phyloP scores from a whole-genome alignment of 2,797 vertebrate genomes.

The Dicrostonyx torquatus region DNA sequence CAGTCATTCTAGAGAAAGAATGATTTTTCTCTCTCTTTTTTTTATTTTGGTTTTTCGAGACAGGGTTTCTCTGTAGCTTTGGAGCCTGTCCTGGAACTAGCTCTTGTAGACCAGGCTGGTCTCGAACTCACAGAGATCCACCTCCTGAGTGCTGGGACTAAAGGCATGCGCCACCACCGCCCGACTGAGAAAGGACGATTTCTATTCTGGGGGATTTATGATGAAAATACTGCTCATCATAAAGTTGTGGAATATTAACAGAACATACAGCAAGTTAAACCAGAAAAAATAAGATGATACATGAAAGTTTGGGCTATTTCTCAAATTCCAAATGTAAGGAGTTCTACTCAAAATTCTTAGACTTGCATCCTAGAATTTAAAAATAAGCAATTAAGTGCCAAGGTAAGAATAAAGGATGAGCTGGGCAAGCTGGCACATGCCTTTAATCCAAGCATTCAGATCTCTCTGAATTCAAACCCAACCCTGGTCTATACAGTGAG shows the following conservation, averaged over 20 bases:
- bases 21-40: slow-evolving; percentile 5
- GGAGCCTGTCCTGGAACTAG: no score
- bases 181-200: background rate
- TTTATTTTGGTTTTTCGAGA: no score
- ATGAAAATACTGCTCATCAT: slow-evolving; percentile 14
- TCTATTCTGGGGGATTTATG: background rate
- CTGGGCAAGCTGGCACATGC: no score
- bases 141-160: no score
- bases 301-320: slow-evolving; percentile 37
- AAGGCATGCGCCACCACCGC: no score
- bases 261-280: background rate
- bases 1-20: slow-evolving; percentile 4
- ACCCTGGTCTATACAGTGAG: background rate
- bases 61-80: no score
- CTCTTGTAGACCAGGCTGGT: no score
- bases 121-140: no score
- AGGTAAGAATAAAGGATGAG: slow-evolving; percentile 2
- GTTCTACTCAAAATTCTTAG: slow-evolving; percentile 46
- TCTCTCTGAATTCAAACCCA: background rate
- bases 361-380: slow-evolving; percentile 48
- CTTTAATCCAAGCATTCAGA: background rate
- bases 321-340: slow-evolving; percentile 52
- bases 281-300: background rate
- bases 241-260: slow-evolving; percentile 26
- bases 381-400: slow-evolving; percentile 46